Percentiles rank a stretch among this genome's conserved stretches.
Conservation (phyloP, 2,888 invertebrate species). For the Epistrophe eligans region DNA sequence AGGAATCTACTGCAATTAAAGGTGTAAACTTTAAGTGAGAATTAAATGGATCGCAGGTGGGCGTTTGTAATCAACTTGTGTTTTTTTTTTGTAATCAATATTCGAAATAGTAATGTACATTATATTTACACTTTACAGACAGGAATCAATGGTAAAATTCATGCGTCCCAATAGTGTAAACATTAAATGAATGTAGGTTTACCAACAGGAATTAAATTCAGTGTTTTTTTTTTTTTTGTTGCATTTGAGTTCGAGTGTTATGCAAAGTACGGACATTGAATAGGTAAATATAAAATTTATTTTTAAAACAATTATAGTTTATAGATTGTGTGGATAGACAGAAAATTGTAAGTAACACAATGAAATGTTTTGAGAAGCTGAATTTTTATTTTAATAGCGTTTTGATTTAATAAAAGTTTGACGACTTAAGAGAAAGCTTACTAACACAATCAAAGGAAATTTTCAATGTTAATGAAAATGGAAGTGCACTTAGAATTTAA, state of each 20-base stretch:
- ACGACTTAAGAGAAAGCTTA: too few species aligned
- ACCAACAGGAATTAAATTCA: not conserved
- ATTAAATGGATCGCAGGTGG: constrained; percentile 7
- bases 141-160: constrained; percentile 10
- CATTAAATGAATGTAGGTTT: not conserved
- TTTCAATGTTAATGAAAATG: too few species aligned
- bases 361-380: not conserved
- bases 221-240: not conserved
- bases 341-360: not conserved
- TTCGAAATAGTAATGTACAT: constrained; percentile 24
- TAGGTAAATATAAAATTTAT: not conserved
- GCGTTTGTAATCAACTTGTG: not conserved
- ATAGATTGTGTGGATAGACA: not conserved
- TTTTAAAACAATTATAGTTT: not conserved
- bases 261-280: not conserved
- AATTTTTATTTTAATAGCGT: not conserved
- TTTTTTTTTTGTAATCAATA: constrained; percentile 37
- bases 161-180: not conserved
- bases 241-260: not conserved
- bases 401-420: too few species aligned
- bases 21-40: constrained; percentile 11
- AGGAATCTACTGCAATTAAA: not conserved
- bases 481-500: too few species aligned
- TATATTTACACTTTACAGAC: constrained; percentile 12
- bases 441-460: too few species aligned